These are phyloP conservation scores for Oscheius sp. DNA, from an alignment of 1,140 invertebrate genomes.

Conservation along the genomic window DNA sequence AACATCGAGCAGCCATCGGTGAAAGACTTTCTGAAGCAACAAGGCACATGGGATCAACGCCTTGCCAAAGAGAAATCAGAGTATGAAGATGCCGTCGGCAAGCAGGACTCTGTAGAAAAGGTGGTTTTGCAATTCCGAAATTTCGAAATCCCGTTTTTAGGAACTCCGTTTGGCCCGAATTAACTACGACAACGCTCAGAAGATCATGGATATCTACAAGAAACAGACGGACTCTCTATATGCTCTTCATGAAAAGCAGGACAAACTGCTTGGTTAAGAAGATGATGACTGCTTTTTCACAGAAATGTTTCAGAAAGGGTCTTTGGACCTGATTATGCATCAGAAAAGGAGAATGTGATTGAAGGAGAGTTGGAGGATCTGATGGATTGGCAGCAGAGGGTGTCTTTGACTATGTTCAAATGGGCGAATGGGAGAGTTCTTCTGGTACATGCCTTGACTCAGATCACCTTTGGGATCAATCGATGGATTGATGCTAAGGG, in stretches of 20 bases:
- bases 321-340: conserved; percentile 67
- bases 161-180: conserved; percentile 57
- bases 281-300: conserved; percentile 3
- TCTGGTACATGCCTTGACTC: conserved; percentile 65
- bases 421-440: conserved; percentile 66
- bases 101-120: conserved; percentile 62
- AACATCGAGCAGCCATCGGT: conserved; percentile 60
- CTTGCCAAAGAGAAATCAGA: conserved; percentile 64
- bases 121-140: conserved; percentile 23
- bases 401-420: conserved; percentile 66
- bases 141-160: conserved; percentile 20
- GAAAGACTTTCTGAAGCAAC: conserved; percentile 61
- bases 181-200: conserved; percentile 56
- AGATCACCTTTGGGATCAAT: conserved; percentile 64
- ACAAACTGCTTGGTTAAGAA: conserved; percentile 65
- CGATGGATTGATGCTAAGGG: conserved; percentile 64
- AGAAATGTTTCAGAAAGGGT: conserved; percentile 61
- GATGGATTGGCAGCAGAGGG: conserved; percentile 65
- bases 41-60: conserved; percentile 60
- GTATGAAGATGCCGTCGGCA: conserved; percentile 64
- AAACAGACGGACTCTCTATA: conserved; percentile 64
- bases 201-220: conserved; percentile 58
- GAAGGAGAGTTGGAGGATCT: conserved; percentile 67
- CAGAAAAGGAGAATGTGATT: conserved; percentile 65
- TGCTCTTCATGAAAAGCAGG: conserved; percentile 66